phyloP scores from a whole-genome alignment of 2,888 invertebrate genomes.

The Formica aserva region DNA sequence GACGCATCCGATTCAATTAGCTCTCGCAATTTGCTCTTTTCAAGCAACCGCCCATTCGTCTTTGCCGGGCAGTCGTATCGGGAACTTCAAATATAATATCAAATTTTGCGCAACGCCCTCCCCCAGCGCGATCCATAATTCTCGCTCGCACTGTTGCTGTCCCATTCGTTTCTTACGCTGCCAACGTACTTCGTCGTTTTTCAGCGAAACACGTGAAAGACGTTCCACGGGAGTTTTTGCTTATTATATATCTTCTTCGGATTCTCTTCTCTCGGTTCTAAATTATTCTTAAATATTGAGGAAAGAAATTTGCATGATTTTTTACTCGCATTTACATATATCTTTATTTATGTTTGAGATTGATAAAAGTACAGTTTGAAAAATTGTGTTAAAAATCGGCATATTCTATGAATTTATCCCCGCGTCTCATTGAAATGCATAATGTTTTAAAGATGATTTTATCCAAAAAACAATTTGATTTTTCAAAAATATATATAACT shows the following conservation, averaged over 20 bases:
- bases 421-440: neutral
- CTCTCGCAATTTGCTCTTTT: conserved; percentile 63
- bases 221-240: neutral
- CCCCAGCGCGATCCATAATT: conserved; percentile 38
- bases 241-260: neutral
- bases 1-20: conserved; percentile 58
- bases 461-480: neutral
- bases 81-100: conserved; percentile 55
- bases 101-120: conserved; percentile 40
- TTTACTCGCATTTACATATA: neutral
- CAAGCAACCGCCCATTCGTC: conserved; percentile 56
- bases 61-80: conserved; percentile 18
- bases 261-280: neutral
- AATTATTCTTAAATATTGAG: neutral
- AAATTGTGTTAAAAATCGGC: neutral
- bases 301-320: neutral
- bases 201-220: conserved; percentile 15
- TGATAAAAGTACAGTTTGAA: neutral
- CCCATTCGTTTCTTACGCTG: conserved; percentile 30
- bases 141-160: conserved; percentile 28
- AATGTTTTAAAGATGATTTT: neutral
- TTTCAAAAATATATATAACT: neutral
- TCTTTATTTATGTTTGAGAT: neutral
- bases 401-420: neutral
- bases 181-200: neutral